Evolutionary conservation across 2,888 invertebrate species (phyloP).

Genomic region (Isoperla grammatica): DNA sequence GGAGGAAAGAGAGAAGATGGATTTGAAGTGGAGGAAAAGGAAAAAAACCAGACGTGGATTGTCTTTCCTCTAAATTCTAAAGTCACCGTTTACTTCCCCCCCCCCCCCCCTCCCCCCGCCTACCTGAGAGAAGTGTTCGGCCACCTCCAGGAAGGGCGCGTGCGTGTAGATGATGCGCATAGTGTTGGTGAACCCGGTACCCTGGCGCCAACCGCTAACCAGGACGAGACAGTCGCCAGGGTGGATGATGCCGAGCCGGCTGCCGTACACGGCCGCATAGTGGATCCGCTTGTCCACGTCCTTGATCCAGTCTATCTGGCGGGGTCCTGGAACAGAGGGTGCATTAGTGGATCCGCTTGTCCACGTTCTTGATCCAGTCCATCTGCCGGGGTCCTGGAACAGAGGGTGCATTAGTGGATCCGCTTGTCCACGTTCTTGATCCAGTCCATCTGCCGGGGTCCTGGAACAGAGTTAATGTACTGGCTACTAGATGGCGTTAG

Average conservation of each 20-base stretch:
- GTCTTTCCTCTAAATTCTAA: no score
- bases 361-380: slow-evolving; percentile 57
- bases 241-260: slow-evolving; percentile 56
- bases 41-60: no score
- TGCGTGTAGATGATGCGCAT: slow-evolving; percentile 55
- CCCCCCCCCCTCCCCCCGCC: no score
- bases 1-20: no score
- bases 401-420: slow-evolving; percentile 38
- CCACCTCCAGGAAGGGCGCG: background rate
- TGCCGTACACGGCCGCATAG: slow-evolving; percentile 55
- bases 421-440: slow-evolving; percentile 54
- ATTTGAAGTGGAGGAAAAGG: no score
- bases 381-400: slow-evolving; percentile 42
- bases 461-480: slow-evolving; percentile 36
- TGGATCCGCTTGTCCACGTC: slow-evolving; percentile 58
- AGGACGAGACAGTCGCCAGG: slow-evolving; percentile 64
- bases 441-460: slow-evolving; percentile 50
- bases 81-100: no score
- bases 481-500: no score
- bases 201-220: slow-evolving; percentile 65
- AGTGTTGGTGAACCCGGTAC: slow-evolving; percentile 63
- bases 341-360: slow-evolving; percentile 51
- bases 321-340: slow-evolving; percentile 38
- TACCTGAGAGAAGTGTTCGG: no score
- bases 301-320: slow-evolving; percentile 50